phyloP scores from a whole-genome alignment of 2,888 invertebrate species.

The Magallana nippona region DNA sequence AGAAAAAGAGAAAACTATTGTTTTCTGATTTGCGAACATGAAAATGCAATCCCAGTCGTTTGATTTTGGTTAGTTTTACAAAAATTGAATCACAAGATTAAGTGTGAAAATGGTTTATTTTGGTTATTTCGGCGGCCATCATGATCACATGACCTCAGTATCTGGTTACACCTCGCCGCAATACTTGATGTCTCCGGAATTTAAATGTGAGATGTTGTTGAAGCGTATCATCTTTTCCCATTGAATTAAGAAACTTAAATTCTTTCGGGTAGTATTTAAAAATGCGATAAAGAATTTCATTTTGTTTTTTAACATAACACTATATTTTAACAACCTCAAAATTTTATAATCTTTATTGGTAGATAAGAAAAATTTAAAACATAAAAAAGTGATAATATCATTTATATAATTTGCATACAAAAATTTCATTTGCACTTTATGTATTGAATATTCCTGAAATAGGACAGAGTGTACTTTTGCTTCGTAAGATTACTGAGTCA shows the following conservation, averaged over 20 bases:
- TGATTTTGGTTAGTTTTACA: background rate
- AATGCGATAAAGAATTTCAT: background rate
- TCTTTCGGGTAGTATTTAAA: background rate
- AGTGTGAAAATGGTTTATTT: conserved; percentile 31
- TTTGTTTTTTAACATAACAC: background rate
- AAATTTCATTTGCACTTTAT: background rate
- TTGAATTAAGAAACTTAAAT: background rate
- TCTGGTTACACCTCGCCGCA: conserved; percentile 16
- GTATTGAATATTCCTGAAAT: background rate
- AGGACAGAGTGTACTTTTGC: conserved; percentile 2
- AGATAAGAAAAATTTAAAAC: background rate
- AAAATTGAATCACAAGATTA: conserved; percentile 10
- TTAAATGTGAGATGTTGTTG: conserved; percentile 22
- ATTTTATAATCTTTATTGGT: background rate
- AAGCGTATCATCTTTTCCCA: conserved; percentile 23
- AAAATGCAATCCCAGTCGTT: background rate
- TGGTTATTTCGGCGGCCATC: conserved; percentile 25
- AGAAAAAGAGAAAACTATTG: background rate
- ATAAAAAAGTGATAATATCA: background rate
- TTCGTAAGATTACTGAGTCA: background rate
- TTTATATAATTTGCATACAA: background rate
- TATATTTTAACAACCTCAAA: background rate
- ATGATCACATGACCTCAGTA: background rate
- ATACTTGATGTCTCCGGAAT: conserved; percentile 1
- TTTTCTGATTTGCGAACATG: background rate